Evolutionary conservation across 2,888 invertebrate genomes (phyloP).

Genomic region (Urechis unicinctus): DNA sequence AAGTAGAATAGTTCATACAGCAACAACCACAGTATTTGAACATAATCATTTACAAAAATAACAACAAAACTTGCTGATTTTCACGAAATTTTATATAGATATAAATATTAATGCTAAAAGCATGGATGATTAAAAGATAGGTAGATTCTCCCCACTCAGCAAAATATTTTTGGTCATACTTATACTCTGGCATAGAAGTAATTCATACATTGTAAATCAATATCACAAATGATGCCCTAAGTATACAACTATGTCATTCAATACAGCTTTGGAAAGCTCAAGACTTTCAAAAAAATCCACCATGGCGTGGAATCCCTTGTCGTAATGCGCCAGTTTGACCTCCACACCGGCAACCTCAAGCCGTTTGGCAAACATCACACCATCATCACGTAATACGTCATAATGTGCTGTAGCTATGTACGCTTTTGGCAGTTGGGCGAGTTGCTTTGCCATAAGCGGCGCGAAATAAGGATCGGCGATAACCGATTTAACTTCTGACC

Average conservation of each 20-base stretch:
- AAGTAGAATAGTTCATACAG: no score
- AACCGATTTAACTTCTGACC: conserved; percentile 18
- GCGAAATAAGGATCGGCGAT: conserved; percentile 38
- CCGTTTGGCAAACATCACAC: conserved; percentile 44
- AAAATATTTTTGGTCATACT: no score
- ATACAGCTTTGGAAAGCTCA: conserved; percentile 3
- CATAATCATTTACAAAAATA: no score
- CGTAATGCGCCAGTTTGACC: conserved; percentile 31
- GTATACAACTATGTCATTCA: conserved; percentile 6
- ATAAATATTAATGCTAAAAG: no score
- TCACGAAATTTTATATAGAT: no score
- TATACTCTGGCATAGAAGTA: no score
- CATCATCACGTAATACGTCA: conserved; percentile 50
- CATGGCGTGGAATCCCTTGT: conserved; percentile 37
- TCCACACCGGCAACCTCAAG: conserved; percentile 33
- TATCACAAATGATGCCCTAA: conserved; percentile 2
- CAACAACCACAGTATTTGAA: no score
- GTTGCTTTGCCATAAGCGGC: conserved; percentile 41
- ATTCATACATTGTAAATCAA: no score
- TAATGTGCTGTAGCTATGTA: conserved; percentile 48
- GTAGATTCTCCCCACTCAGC: no score
- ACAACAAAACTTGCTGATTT: no score
- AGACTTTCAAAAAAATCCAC: conserved; percentile 14
- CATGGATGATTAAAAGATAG: no score
- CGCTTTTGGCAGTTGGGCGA: conserved; percentile 36